These are phyloP conservation scores for Loripinus fragilis DNA, from an alignment of 2,888 invertebrate genomes.

Conservation along the genomic window DNA sequence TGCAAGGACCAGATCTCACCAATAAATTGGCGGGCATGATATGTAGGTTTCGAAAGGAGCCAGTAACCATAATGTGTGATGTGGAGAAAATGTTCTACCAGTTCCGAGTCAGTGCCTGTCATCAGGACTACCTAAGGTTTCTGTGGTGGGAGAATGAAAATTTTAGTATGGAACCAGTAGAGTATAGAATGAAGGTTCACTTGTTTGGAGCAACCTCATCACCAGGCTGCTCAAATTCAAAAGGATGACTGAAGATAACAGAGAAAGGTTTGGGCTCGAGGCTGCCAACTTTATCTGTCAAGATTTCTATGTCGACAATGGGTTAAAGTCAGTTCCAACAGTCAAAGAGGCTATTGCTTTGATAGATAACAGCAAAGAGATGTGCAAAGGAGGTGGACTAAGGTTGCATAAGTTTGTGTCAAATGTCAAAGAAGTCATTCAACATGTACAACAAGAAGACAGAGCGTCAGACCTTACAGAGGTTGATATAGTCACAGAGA, in stretches of 20 bases:
- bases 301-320: constrained; percentile 44
- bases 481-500: constrained; percentile 21
- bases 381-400: constrained; percentile 42
- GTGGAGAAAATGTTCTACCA: too few relatives aligned
- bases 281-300: constrained; percentile 41
- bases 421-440: constrained; percentile 50
- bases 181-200: too few relatives aligned
- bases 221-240: constrained; percentile 53
- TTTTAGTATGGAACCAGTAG: too few relatives aligned
- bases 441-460: constrained; percentile 30
- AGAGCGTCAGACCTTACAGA: constrained; percentile 29
- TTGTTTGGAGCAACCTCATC: too few relatives aligned
- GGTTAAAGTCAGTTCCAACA: constrained; percentile 22
- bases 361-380: constrained; percentile 13
- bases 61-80: too few relatives aligned
- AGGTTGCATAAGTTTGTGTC: constrained; percentile 51
- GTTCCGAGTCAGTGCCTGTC: too few relatives aligned
- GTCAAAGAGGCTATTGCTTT: constrained; percentile 32
- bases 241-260: constrained; percentile 27
- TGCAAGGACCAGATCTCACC: too few relatives aligned
- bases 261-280: constrained; percentile 19
- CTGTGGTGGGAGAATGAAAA: too few relatives aligned
- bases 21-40: too few relatives aligned
- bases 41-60: too few relatives aligned
- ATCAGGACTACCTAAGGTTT: too few relatives aligned